Base-by-base conservation (phyloP, 1,140 invertebrate species). In the Zaprionus taronus region DNA sequence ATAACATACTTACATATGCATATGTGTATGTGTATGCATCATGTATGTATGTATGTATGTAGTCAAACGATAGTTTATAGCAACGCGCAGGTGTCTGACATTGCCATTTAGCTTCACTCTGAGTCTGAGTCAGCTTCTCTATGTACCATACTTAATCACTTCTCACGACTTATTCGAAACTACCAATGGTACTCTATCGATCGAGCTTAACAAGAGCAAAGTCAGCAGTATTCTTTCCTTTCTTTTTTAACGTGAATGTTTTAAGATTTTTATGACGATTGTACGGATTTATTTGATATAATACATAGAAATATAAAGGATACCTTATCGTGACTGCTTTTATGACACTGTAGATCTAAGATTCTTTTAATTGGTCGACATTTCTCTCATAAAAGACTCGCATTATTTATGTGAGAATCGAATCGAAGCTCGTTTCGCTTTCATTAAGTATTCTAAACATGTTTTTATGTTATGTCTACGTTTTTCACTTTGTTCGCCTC, bases 81-180 rank as follows among this genome's bases (percentile, higher is more conserved):
- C 38, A 47, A 65, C 26, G 38, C 44, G 80, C 83, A 89, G 83
- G 84, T 86, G 83, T 89, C 69, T 80, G 38, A 41, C 41, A 66
- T 64, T 85, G 82, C 67, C 83, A 79, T 79, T 86, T 82, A 66
- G 44, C 67, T 17, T 57, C 60, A 56, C 41, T 77, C 57, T 53
- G 26, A 47, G 41, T 77, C 53, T 53, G 44, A 47, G 41, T 47
- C 41, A 47, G 38, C 14, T 41, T 41, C 38, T 41, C 38, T n/a
- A 17, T 51, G 15, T 22, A 51, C 9, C 47, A 51, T 55, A 47
- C 41, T 71, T 9, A 63, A 73, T 63, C 68, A 77, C 53, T 79
- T 79, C 73, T 76, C 56, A 78, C 78, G 66, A 17, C 22, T 26
- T 15, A 11, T 14, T 26, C 38, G 34, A 36, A 20, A 34, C 26